Percentiles rank a stretch among this genome's conserved stretches.
phyloP scores from a whole-genome alignment of 2,113 vertebrate species.

The Rattus rattus region DNA sequence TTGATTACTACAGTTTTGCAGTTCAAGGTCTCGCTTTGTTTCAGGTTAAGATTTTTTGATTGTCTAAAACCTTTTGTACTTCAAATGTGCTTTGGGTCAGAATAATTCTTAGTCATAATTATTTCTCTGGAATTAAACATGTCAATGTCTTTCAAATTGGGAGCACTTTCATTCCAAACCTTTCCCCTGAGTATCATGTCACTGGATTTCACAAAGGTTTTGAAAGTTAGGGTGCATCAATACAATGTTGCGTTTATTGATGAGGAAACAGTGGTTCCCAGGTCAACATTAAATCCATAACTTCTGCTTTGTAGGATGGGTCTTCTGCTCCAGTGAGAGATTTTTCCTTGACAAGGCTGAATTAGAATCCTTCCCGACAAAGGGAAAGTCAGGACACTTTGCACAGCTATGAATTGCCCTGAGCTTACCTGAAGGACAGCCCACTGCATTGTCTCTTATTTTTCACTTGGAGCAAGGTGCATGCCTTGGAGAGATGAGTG shows the following conservation, averaged over 20 bases:
- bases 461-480: slow-evolving; percentile 23
- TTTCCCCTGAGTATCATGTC: not conserved
- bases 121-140: slow-evolving; percentile 24
- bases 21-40: not conserved
- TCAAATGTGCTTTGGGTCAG: not conserved
- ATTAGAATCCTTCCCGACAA: slow-evolving; percentile 18
- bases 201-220: not conserved
- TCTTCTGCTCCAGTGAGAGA: not conserved
- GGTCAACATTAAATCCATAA: not conserved
- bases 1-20: not conserved
- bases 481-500: slow-evolving; percentile 30
- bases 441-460: not conserved
- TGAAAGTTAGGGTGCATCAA: not conserved
- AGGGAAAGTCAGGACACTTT: slow-evolving; percentile 43
- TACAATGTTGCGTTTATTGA: not conserved
- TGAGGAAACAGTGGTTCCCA: not conserved
- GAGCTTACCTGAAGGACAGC: not conserved
- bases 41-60: not conserved
- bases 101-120: not conserved
- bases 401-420: not conserved
- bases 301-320: not conserved
- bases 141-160: not conserved
- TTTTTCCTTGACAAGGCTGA: not conserved
- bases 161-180: not conserved
- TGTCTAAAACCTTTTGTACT: not conserved